Evolutionary conservation across 2,113 vertebrate species (phyloP).

Genomic region (Cephalophus harveyi): DNA sequence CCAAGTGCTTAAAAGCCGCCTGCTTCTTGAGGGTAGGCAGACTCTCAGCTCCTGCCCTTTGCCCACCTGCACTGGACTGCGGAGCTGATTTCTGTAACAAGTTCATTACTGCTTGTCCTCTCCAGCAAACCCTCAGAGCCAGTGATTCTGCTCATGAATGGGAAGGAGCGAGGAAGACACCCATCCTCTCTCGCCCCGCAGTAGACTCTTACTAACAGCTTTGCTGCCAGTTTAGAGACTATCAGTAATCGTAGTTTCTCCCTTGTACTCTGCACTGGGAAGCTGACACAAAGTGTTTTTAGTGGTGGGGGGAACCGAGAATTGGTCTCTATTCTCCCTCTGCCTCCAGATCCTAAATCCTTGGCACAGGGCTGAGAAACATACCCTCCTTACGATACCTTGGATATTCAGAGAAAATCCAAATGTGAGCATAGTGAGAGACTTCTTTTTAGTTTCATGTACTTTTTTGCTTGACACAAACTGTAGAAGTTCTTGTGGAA

Average conservation of each 20-base stretch:
- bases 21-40: not conserved
- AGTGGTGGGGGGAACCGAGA: not conserved
- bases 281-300: not conserved
- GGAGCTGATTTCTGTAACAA: not conserved
- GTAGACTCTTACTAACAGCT: not conserved
- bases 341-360: not conserved
- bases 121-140: not conserved
- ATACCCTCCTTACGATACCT: not conserved
- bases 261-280: not conserved
- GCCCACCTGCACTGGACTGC: not conserved
- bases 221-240: not conserved
- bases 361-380: not conserved
- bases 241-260: not conserved
- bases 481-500: not conserved
- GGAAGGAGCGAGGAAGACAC: not conserved
- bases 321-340: not conserved
- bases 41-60: not conserved
- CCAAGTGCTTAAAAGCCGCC: not conserved
- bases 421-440: not conserved
- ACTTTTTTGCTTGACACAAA: not conserved
- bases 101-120: not conserved
- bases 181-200: fast-evolving
- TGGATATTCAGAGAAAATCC: not conserved
- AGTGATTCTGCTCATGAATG: not conserved
- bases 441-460: not conserved